phyloP scores from a whole-genome alignment of 1,140 invertebrate genomes.

The Caenorhabditis brenneri region DNA sequence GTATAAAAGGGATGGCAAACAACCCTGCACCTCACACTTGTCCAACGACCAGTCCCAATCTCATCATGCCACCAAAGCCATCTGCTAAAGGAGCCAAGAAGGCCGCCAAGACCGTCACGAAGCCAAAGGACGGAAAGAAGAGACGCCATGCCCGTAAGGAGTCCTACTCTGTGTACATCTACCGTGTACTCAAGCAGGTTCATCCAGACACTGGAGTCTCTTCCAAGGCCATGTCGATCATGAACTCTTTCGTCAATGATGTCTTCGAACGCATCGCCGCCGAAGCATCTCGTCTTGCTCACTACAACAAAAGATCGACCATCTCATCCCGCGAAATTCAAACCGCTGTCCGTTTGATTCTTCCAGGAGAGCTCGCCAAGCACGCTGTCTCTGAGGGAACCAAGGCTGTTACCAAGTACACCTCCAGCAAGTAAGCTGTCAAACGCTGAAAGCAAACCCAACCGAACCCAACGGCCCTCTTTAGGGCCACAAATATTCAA shows the following conservation, averaged over 20 bases:
- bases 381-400: constrained; percentile 49
- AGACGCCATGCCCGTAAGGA: constrained; percentile 71
- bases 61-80: too few species aligned
- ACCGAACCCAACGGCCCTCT: constrained; percentile 60
- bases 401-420: constrained; percentile 52
- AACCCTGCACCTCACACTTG: not conserved
- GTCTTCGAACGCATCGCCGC: too few species aligned
- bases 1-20: not conserved
- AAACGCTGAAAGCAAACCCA: too few species aligned
- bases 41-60: too few species aligned
- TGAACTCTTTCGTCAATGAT: too few species aligned
- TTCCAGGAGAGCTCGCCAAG: constrained; percentile 49
- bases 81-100: constrained; percentile 74
- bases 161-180: constrained; percentile 66
- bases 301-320: too few species aligned
- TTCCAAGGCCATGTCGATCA: too few species aligned
- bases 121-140: constrained; percentile 71
- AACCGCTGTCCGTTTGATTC: constrained; percentile 46
- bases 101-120: constrained; percentile 72
- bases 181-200: too few species aligned
- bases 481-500: constrained; percentile 61
- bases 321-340: constrained; percentile 72
- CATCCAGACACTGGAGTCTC: too few species aligned
- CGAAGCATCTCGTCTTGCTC: too few species aligned
- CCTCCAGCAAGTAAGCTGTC: constrained; percentile 44